Base-by-base conservation (phyloP, 2,797 vertebrate genomes). In the Arrhamphus sclerolepis region DNA sequence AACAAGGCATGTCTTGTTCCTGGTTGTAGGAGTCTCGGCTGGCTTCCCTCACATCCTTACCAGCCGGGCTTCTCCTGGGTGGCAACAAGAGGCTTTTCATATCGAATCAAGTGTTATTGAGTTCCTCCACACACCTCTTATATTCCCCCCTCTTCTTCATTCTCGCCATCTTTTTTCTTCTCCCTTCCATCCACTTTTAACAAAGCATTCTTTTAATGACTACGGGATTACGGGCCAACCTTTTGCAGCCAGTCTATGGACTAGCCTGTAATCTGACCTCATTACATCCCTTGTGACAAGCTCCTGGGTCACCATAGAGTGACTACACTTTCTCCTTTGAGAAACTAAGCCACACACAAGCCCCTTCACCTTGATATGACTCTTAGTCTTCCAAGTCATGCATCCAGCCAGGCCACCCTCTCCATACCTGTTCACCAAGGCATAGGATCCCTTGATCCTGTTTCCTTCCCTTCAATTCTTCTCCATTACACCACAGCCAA, bases 21-120 rank as follows among this genome's bases (percentile, higher is more conserved):
- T 87, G 85, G 82, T 88, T 89, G 89, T 90, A 86, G 89, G 85
- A 88, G 88, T 90, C 89, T 86, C 85, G 71, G 86, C 85, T 87
- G 86, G 86, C 82, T 91, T 91, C 87, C 83, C 85, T 89, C 82
- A 87, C 89, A 91, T 93, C 91, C 91, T 85, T 88, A 81, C 84
- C 80, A 62, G 80, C 77, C 31, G 70, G 78, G 70, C 67, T 91
- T 85, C 90, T 92, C 87, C 88, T 92, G 91, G 92, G 92, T 93
- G 92, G 92, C 87, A 91, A 85, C 88, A 83, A 90, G 89, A 88
- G 83, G 89, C 90, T 90, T 92, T 93, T 91, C 89, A 92, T 90
- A 93, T 91, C 74, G 85, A 93, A 93, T 93, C 86, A 91, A 92
- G 89, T 92, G 91, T 92, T 93, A 92, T 93, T 92, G 90, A 92